Evolutionary conservation across 2,888 invertebrate genomes (phyloP), one percentile per base, ranked within the genome.

Genomic region (Mesopsocus fuscifrons): DNA sequence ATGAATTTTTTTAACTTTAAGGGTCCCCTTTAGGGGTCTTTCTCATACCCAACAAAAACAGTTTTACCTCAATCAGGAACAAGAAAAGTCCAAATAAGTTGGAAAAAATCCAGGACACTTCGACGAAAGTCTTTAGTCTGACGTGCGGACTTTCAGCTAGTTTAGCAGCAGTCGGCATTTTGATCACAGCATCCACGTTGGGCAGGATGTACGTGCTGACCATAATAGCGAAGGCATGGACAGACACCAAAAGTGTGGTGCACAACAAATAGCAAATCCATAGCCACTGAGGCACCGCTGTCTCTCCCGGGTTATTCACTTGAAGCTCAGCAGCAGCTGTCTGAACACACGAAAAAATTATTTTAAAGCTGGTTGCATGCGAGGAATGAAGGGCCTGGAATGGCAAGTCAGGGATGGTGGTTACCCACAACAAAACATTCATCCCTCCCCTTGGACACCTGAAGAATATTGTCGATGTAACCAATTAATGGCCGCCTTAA

Each of bases 31-130:
- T 33, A 15, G 17, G 33, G 17, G 17, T 17, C 33, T 33, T 33
- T 33, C 33, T 33, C 33, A 33, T 33, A 33, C 33, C 33, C 33
- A 33, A 33, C 20, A 20, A 38, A 38, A 38, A 20, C 20, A 38
- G 16, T 18, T 20, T 38, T 26, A 26, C 26, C 26, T 26, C 26
- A 9, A 26, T 11, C 11, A 26, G 11, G 11, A 26, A 26, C 26
- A 26, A 26, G 11, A 26, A 11, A 11, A 26, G 26, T 6, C 26
- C 26, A 11, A 26, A 9, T 6, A 26, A 6, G 8, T 26, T 26
- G 11, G 26, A 26, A 26, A 26, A 26, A 11, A 26, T 9, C 8
- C 11, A 26, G 6, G 26, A 6, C 26, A 26, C 8, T 26, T 26
- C 26, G 11, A 26, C 11, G 26, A 26, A 26, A 6, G 26, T 26